Evolutionary conservation across 2,113 vertebrate species (phyloP).

Genomic region (Otocyon megalotis): DNA sequence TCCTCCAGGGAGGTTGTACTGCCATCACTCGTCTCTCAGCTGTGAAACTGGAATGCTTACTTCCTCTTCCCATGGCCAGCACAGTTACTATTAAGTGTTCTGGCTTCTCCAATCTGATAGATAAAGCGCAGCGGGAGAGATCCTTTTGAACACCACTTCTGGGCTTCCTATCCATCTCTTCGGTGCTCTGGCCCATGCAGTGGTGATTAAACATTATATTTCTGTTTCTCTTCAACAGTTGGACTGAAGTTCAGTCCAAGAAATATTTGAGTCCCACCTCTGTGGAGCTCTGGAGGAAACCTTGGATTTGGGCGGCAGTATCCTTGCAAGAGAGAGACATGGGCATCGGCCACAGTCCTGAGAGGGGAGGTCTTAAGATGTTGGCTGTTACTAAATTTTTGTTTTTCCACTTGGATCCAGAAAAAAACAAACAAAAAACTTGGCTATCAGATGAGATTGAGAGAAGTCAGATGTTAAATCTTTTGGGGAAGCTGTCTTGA

Average conservation of each 20-base stretch:
- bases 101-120: neutral
- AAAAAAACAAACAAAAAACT: neutral
- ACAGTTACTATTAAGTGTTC: neutral
- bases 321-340: neutral
- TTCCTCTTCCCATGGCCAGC: neutral
- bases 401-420: neutral
- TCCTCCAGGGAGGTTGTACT: neutral
- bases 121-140: neutral
- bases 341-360: neutral
- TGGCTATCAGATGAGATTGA: neutral
- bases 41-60: neutral
- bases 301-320: neutral
- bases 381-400: neutral
- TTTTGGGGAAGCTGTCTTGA: neutral
- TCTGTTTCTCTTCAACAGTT: neutral
- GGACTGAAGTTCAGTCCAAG: conserved; percentile 1
- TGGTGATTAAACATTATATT: neutral
- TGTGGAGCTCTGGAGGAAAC: neutral
- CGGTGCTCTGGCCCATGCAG: neutral
- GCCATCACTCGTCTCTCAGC: neutral
- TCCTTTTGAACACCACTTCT: neutral
- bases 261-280: neutral
- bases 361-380: neutral
- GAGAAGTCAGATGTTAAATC: conserved; percentile 5
- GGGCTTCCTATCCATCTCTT: neutral